A percentile compares a stretch with the other conserved stretches of the same genome.
These are phyloP conservation scores for Tyto alba DNA, from an alignment of 2,113 vertebrate species.

Conservation along the genomic window DNA sequence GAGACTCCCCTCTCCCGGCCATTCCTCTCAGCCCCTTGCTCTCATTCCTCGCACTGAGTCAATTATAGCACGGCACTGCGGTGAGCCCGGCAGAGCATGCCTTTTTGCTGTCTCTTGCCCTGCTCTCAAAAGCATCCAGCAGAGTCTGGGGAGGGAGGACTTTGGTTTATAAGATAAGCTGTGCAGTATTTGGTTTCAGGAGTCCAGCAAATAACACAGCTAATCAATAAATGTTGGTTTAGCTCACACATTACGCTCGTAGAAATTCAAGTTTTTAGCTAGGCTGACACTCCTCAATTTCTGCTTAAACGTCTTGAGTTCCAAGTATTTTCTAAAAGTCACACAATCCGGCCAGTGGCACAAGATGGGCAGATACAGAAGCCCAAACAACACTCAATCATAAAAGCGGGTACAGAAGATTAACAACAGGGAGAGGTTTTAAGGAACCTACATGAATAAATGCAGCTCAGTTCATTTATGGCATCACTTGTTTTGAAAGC, in stretches of 20 bases:
- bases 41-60: neutral
- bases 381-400: neutral
- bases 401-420: neutral
- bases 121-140: neutral
- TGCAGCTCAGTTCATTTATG: conserved; percentile 23
- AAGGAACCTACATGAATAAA: neutral
- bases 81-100: neutral
- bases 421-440: neutral
- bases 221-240: neutral
- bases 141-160: neutral
- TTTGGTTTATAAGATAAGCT: neutral
- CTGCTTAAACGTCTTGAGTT: neutral
- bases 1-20: neutral
- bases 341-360: neutral
- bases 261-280: neutral
- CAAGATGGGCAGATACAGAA: neutral
- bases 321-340: neutral
- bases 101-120: neutral
- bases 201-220: neutral
- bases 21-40: neutral
- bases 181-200: conserved; percentile 5
- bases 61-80: neutral
- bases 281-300: neutral
- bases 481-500: conserved; percentile 55
- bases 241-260: fast-evolving